Conservation (phyloP, 2,113 vertebrate species). For the Aix galericulata region DNA sequence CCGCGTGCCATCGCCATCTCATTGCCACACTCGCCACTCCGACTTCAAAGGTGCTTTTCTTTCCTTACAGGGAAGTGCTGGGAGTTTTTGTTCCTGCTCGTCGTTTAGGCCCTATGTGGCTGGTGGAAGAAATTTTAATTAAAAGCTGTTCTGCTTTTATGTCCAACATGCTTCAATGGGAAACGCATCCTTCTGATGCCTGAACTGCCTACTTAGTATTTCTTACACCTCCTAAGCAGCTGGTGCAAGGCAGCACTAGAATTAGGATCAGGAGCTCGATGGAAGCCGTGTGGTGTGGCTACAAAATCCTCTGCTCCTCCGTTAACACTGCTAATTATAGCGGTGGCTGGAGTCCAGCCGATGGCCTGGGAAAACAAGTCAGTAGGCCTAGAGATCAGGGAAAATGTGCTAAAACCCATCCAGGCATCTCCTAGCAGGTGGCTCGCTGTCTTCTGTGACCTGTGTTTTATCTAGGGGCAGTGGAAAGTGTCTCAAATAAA, state of each 20-base stretch:
- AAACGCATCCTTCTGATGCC: background rate
- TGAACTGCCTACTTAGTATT: constrained; percentile 15
- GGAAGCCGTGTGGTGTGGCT: background rate
- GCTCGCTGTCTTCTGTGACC: background rate
- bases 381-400: background rate
- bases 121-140: constrained; percentile 28
- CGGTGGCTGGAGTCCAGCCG: constrained; percentile 12
- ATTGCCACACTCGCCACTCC: background rate
- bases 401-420: background rate
- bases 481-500: rapidly evolving
- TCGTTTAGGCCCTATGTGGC: background rate
- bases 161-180: background rate
- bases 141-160: constrained; percentile 49
- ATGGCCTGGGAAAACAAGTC: background rate
- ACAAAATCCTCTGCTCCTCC: background rate
- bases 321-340: background rate
- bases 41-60: background rate
- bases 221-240: background rate
- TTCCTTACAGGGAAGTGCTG: background rate
- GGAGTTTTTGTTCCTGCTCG: background rate
- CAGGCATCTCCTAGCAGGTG: rapidly evolving
- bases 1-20: background rate
- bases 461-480: rapidly evolving
- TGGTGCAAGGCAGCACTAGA: background rate
- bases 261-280: background rate